Conservation (phyloP, 2,113 vertebrate species). For the Chaetops frenatus region DNA sequence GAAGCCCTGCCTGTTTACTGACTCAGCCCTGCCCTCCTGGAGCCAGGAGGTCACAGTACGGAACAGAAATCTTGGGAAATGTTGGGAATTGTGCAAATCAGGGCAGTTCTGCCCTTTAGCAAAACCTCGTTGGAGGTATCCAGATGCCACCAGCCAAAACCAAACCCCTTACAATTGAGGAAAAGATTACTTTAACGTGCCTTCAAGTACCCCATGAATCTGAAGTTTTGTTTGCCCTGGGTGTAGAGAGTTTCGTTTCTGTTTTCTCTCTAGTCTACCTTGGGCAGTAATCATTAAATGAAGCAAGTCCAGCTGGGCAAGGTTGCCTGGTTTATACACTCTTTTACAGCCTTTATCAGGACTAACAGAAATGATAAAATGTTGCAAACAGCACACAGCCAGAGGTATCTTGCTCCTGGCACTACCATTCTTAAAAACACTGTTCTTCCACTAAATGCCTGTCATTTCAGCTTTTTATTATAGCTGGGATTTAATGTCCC, state of each 20-base stretch:
- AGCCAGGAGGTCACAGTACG: not conserved
- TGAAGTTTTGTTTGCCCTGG: not conserved
- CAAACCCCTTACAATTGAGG: not conserved
- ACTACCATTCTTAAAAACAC: not conserved
- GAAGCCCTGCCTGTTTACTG: not conserved
- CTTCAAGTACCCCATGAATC: not conserved
- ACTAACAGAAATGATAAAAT: not conserved
- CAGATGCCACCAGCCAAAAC: not conserved
- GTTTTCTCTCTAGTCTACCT: not conserved
- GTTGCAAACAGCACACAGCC: not conserved
- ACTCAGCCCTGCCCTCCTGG: not conserved
- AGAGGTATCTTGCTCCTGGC: not conserved
- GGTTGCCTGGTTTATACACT: not conserved
- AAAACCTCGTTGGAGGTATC: not conserved
- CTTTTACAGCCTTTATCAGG: not conserved
- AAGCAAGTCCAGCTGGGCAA: not conserved
- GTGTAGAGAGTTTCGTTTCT: not conserved
- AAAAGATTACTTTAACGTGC: rapidly evolving
- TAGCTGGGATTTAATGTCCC: not conserved
- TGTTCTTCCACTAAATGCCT: not conserved
- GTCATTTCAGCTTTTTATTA: not conserved
- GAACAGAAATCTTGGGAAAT: not conserved
- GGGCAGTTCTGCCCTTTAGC: not conserved
- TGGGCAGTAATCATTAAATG: not conserved
- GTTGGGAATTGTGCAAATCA: not conserved